phyloP scores from a whole-genome alignment of 2,797 vertebrate genomes.

The Phrynocephalus guinanensis region DNA sequence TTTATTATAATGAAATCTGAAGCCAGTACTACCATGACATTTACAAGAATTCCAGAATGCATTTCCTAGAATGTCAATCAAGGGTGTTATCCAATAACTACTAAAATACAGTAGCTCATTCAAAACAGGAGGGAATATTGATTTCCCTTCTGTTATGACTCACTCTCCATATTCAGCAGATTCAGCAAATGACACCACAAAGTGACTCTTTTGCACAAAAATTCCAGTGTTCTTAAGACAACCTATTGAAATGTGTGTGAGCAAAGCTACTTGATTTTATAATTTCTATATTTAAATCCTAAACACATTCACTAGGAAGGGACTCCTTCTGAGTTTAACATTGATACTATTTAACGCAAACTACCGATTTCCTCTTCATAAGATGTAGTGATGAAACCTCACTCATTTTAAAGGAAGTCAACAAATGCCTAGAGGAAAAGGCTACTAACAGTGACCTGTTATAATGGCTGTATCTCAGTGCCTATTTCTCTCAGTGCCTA shows the following conservation, averaged over 20 bases:
- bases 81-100: background rate
- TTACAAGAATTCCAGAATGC: background rate
- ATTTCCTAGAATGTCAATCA: background rate
- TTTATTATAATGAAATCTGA: background rate
- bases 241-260: background rate
- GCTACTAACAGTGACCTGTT: background rate
- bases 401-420: no score
- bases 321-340: background rate
- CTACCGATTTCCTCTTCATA: background rate
- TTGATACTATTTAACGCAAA: background rate
- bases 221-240: conserved; percentile 9
- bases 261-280: background rate
- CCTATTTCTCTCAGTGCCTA: background rate
- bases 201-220: background rate
- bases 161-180: background rate
- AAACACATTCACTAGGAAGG: background rate
- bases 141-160: background rate
- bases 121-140: background rate
- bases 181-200: background rate
- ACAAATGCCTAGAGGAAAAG: background rate
- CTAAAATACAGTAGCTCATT: background rate
- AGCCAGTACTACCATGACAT: background rate
- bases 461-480: background rate
- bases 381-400: background rate
- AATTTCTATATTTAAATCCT: background rate